These are phyloP conservation scores for Tragelaphus imberbis DNA, from an alignment of 2,113 vertebrate species.

Conservation along the genomic window DNA sequence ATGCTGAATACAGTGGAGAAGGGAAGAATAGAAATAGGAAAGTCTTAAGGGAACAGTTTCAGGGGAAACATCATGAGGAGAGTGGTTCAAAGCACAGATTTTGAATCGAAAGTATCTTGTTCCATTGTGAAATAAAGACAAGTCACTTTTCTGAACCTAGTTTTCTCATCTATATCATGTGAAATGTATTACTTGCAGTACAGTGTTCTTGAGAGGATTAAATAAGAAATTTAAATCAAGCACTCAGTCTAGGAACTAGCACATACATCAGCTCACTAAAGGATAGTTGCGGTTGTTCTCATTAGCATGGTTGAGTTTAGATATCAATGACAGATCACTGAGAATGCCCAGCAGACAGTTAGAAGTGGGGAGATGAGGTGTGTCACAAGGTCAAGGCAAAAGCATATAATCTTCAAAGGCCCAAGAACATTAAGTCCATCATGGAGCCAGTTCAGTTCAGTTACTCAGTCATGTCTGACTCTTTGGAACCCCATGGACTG, in stretches of 20 bases:
- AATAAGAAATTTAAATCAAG: constrained; percentile 6
- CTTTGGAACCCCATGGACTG: background rate
- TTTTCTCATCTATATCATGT: background rate
- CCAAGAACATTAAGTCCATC: background rate
- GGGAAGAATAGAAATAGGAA: background rate
- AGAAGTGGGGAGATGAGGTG: background rate
- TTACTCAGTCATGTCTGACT: background rate
- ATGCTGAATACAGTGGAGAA: background rate
- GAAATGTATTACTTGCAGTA: background rate
- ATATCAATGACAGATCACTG: background rate
- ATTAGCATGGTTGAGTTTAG: background rate
- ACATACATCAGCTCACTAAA: background rate
- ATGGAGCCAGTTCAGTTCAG: background rate
- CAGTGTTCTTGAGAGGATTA: background rate
- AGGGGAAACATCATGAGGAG: background rate
- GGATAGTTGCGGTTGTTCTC: background rate
- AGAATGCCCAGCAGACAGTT: background rate
- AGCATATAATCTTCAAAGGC: background rate
- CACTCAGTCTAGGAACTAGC: background rate
- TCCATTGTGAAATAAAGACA: background rate
- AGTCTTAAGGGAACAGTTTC: background rate
- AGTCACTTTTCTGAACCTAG: background rate
- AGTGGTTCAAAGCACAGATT: background rate
- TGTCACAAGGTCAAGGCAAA: background rate
- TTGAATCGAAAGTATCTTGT: background rate